phyloP scores from a whole-genome alignment of 2,113 vertebrate genomes.

The Suncus etruscus region DNA sequence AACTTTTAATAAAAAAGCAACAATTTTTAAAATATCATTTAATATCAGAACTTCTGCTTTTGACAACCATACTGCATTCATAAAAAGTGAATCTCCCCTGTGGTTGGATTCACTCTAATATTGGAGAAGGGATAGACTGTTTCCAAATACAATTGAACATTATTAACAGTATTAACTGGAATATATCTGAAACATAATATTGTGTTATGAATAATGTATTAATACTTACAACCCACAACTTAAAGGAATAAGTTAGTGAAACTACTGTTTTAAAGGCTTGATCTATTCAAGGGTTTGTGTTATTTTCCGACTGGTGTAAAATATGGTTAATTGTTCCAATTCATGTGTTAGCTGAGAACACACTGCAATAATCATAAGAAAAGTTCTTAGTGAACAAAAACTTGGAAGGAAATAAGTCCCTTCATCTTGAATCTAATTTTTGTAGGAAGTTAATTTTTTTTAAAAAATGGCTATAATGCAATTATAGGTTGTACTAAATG shows the following conservation, averaged over 20 bases:
- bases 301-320: not conserved
- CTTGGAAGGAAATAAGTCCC: not conserved
- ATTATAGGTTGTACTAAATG: not conserved
- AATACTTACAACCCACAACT: not conserved
- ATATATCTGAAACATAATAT: not conserved
- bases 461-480: not conserved
- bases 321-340: not conserved
- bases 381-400: not conserved
- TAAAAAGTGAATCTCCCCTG: not conserved
- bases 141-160: not conserved
- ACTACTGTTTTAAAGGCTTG: not conserved
- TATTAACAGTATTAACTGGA: not conserved
- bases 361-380: not conserved
- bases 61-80: rapidly evolving
- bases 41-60: not conserved
- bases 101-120: not conserved
- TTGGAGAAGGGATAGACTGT: not conserved
- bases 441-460: not conserved
- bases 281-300: not conserved
- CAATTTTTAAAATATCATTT: not conserved
- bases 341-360: not conserved
- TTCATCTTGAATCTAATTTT: not conserved
- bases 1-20: not conserved
- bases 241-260: not conserved
- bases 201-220: too few species aligned